These are phyloP conservation scores for Liodrosophila aerea DNA, from an alignment of 2,888 invertebrate genomes.

Conservation along the genomic window DNA sequence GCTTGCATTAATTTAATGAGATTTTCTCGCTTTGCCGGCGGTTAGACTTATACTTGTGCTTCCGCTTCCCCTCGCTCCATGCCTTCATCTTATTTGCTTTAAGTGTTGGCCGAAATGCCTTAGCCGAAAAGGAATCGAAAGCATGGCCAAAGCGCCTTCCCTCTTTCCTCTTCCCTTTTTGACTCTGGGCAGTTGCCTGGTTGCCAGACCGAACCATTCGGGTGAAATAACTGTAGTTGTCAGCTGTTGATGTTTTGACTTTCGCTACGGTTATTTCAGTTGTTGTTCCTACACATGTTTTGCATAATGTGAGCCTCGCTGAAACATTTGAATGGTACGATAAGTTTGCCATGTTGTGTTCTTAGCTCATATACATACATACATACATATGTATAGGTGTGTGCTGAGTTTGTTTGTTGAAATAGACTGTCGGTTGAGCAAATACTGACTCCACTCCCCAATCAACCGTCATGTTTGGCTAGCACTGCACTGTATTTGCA, in stretches of 20 bases:
- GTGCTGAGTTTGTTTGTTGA: conserved; percentile 23
- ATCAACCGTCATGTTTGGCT: neutral
- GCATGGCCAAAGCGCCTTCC: conserved; percentile 59
- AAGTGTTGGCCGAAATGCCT: conserved; percentile 56
- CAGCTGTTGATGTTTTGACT: conserved; percentile 62
- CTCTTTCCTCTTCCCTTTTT: neutral
- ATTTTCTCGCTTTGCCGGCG: conserved; percentile 52
- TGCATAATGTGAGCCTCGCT: conserved; percentile 54
- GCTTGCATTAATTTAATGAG: conserved; percentile 77
- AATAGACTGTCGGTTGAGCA: conserved; percentile 17
- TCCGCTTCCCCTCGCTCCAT: neutral
- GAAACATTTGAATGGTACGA: conserved; percentile 48
- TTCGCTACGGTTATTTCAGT: conserved; percentile 31
- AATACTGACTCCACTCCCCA: neutral
- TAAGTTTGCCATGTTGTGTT: conserved; percentile 8
- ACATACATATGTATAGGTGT: neutral
- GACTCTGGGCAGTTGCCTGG: conserved; percentile 35
- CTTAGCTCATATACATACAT: too few species aligned
- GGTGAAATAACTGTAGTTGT: conserved; percentile 70
- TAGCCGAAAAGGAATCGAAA: conserved; percentile 54
- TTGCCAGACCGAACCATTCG: conserved; percentile 58
- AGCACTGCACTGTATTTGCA: neutral
- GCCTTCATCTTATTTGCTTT: conserved; percentile 57
- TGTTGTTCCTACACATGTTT: conserved; percentile 46
- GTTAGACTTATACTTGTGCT: conserved; percentile 48